These are phyloP conservation scores for Garrulus glandarius DNA, from an alignment of 2,797 vertebrate genomes.

Conservation along the genomic window DNA sequence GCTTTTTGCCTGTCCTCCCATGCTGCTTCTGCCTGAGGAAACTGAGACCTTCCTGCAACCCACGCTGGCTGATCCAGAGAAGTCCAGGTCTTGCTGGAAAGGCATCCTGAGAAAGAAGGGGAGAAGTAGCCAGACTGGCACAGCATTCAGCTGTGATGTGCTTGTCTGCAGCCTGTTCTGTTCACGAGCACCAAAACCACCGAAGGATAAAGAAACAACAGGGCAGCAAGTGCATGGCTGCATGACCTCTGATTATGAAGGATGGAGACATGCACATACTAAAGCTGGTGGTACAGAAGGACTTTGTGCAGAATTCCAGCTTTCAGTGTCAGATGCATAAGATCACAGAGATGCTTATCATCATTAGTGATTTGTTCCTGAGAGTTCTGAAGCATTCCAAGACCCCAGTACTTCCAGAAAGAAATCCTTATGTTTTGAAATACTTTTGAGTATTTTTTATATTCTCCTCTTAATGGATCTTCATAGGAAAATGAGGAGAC, in stretches of 20 bases:
- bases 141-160: neutral
- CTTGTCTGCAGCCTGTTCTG: neutral
- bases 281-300: neutral
- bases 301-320: neutral
- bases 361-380: neutral
- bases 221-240: neutral
- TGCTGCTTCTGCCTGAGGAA: neutral
- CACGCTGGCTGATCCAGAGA: neutral
- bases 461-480: neutral
- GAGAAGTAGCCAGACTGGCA: neutral
- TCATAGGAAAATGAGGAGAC: neutral
- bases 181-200: neutral
- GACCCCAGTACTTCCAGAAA: neutral
- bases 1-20: neutral
- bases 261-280: neutral
- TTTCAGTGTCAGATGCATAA: neutral
- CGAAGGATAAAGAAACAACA: neutral
- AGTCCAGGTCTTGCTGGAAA: neutral
- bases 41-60: neutral
- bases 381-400: neutral
- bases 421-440: neutral
- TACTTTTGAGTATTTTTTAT: neutral
- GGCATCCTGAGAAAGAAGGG: neutral
- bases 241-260: accelerated
- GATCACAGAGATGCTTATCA: neutral